phyloP scores from a whole-genome alignment of 2,113 vertebrate species.

The Phrynocephalus versicolor region DNA sequence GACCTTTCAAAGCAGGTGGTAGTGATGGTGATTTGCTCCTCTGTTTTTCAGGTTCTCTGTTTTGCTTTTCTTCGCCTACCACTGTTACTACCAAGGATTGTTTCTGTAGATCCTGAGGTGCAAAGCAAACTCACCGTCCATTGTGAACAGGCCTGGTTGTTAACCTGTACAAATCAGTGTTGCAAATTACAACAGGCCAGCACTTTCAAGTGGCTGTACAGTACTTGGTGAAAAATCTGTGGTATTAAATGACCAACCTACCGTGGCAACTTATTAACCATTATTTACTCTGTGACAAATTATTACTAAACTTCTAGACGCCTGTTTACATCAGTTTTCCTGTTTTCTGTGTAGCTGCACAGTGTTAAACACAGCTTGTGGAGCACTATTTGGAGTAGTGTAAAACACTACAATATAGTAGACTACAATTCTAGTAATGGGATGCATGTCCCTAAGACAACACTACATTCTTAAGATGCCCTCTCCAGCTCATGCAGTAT shows the following conservation, averaged over 20 bases:
- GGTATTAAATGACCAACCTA: not conserved
- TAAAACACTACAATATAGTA: no score
- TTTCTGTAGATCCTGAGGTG: not conserved
- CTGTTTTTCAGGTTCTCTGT: no score
- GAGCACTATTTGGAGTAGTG: no score
- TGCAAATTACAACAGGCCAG: not conserved
- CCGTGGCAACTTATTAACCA: no score
- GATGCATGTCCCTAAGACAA: constrained; percentile 12
- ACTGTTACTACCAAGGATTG: not conserved
- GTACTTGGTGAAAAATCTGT: not conserved
- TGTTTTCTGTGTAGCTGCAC: no score
- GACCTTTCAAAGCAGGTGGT: not conserved
- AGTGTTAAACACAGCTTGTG: not conserved
- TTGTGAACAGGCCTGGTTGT: not conserved
- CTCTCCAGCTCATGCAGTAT: not conserved
- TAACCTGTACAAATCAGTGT: not conserved
- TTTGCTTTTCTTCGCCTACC: not conserved
- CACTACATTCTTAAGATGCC: not conserved
- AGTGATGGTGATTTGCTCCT: no score
- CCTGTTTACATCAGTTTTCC: no score
- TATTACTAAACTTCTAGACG: no score
- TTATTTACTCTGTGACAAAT: no score
- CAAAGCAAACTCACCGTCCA: no score
- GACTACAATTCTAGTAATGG: not conserved
- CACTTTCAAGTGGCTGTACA: no score